Evolutionary conservation across 2,113 vertebrate species (phyloP).

Genomic region (Mobula hypostoma): DNA sequence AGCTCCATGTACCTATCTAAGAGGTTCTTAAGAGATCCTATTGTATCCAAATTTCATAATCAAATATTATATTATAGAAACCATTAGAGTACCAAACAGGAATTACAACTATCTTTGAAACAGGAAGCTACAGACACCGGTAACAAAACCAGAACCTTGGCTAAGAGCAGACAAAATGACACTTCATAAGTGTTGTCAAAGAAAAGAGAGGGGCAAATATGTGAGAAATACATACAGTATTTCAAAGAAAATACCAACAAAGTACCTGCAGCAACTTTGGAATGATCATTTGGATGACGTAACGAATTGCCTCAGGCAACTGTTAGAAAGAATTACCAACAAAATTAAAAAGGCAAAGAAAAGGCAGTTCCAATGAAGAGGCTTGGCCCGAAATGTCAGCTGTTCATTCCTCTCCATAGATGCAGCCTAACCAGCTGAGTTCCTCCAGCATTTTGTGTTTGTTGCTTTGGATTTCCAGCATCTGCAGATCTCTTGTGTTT

Average conservation of each 20-base stretch:
- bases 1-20: no score
- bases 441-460: no score
- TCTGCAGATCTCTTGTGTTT: no score
- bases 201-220: background rate
- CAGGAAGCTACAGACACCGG: background rate
- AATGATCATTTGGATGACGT: background rate
- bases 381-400: no score
- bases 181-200: background rate
- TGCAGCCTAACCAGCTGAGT: no score
- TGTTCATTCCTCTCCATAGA: no score
- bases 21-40: no score
- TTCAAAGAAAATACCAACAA: background rate
- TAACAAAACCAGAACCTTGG: background rate
- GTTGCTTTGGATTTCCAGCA: no score
- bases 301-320: no score
- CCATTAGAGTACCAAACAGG: conserved; percentile 35
- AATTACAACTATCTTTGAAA: background rate
- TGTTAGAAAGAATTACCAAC: background rate
- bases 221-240: background rate
- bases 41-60: no score
- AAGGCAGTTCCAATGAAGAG: background rate
- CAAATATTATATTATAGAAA: no score
- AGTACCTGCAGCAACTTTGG: no score
- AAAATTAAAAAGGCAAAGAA: background rate
- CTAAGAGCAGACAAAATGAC: background rate